A percentile compares a stretch with the other conserved stretches of the same genome.
Evolutionary conservation across 2,888 invertebrate genomes (phyloP).

Genomic region (Ectemnius cavifrons): DNA sequence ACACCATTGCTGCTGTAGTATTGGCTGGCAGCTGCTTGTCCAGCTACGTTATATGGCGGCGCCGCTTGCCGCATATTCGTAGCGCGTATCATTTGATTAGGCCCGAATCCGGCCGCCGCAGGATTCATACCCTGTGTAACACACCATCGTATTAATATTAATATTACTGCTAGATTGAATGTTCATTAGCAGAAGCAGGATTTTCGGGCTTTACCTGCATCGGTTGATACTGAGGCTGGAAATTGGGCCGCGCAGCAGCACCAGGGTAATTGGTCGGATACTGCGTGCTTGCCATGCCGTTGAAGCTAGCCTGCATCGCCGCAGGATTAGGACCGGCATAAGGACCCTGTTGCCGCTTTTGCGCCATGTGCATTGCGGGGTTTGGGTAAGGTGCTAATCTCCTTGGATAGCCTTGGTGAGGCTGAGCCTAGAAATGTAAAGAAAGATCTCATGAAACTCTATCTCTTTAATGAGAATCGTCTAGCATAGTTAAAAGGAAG

Average conservation of each 20-base stretch:
- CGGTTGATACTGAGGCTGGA: constrained; percentile 84
- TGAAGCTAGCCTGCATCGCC: constrained; percentile 79
- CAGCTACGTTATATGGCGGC: constrained; percentile 77
- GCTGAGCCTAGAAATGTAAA: constrained; percentile 52
- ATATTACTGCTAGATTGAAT: no score
- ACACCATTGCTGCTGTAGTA: constrained; percentile 63
- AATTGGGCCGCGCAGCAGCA: constrained; percentile 75
- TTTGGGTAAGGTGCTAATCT: constrained; percentile 92
- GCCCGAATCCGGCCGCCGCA: constrained; percentile 62
- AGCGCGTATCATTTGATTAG: constrained; percentile 77
- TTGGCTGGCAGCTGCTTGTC: constrained; percentile 60
- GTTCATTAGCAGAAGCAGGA: not conserved
- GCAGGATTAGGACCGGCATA: constrained; percentile 77
- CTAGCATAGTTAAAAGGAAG: not conserved
- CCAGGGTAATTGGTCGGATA: constrained; percentile 66
- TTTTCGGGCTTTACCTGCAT: constrained; percentile 56
- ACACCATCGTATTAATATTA: no score
- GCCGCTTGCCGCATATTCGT: constrained; percentile 83
- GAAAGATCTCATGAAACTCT: no score
- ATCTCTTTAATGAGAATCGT: not conserved
- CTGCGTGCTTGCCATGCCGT: constrained; percentile 67
- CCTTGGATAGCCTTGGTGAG: constrained; percentile 83
- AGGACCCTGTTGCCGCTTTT: constrained; percentile 81
- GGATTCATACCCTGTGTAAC: constrained; percentile 63
- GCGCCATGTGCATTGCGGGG: constrained; percentile 91